A percentile compares a stretch with the other conserved stretches of the same genome.
These are phyloP conservation scores for Tolmerus cingulatus DNA, from an alignment of 2,888 invertebrate genomes.

Conservation along the genomic window DNA sequence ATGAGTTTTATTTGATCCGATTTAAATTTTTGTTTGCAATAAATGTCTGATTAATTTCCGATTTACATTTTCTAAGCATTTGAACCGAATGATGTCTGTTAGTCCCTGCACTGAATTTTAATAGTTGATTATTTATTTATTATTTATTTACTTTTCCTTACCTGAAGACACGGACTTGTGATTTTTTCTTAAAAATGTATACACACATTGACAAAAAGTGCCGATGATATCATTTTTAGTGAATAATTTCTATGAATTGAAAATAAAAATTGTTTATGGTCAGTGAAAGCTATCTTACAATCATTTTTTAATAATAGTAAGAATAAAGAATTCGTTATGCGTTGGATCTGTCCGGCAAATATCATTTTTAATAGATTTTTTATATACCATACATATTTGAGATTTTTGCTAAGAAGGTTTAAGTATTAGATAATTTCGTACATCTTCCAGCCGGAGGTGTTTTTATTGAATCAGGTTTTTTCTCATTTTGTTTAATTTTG, in stretches of 20 bases:
- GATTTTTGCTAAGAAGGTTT: no score
- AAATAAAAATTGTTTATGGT: no score
- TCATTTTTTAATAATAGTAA: no score
- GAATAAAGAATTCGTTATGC: no score
- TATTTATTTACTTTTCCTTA: background rate
- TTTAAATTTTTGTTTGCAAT: background rate
- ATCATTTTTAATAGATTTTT: no score
- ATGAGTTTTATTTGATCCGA: background rate
- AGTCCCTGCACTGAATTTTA: background rate
- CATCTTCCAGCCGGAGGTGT: no score
- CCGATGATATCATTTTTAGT: background rate
- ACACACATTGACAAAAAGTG: background rate
- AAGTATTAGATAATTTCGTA: no score
- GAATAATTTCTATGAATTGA: background rate
- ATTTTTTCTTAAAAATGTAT: background rate
- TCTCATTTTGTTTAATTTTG: no score
- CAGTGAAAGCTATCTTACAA: no score
- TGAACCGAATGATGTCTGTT: background rate
- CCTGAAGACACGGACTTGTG: background rate
- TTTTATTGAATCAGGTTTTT: no score
- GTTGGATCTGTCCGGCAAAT: no score
- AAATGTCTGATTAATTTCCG: background rate
- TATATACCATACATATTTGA: no score
- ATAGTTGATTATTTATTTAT: background rate
- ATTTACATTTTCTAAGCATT: background rate